Evolutionary conservation across 2,113 vertebrate genomes (phyloP).

Genomic region (Pituophis catenifer): DNA sequence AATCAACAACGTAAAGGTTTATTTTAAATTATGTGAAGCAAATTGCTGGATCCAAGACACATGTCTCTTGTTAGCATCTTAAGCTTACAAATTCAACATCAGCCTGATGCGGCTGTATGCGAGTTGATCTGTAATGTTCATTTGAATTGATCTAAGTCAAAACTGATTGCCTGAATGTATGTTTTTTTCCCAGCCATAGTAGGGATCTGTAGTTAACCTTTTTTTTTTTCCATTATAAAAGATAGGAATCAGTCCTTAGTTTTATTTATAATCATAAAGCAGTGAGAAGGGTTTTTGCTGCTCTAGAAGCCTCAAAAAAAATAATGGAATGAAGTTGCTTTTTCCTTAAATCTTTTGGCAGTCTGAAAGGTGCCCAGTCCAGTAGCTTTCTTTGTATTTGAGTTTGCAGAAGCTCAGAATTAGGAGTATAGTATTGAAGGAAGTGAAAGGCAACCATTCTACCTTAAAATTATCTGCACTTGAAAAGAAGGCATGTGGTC

Average conservation of each 20-base stretch:
- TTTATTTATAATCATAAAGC: background rate
- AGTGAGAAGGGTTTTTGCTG: background rate
- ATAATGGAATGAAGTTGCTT: background rate
- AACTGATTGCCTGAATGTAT: background rate
- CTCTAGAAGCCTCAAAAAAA: background rate
- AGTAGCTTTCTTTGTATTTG: background rate
- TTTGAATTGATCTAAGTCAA: background rate
- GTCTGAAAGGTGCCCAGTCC: background rate
- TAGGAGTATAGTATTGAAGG: background rate
- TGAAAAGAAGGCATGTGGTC: background rate
- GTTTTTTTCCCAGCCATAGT: background rate
- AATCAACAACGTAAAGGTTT: background rate
- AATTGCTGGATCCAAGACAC: background rate
- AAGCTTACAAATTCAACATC: background rate
- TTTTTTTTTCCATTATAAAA: background rate
- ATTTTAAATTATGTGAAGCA: background rate
- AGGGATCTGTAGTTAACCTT: background rate
- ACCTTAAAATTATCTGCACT: background rate
- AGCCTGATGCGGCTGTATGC: background rate
- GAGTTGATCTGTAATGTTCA: background rate
- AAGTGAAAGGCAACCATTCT: background rate
- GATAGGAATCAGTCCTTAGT: background rate
- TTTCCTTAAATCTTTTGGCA: background rate
- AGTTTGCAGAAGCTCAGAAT: background rate
- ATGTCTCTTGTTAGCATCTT: background rate